Evolutionary conservation across 2,113 vertebrate genomes (phyloP).

Genomic region (Ailuropoda melanoleuca): DNA sequence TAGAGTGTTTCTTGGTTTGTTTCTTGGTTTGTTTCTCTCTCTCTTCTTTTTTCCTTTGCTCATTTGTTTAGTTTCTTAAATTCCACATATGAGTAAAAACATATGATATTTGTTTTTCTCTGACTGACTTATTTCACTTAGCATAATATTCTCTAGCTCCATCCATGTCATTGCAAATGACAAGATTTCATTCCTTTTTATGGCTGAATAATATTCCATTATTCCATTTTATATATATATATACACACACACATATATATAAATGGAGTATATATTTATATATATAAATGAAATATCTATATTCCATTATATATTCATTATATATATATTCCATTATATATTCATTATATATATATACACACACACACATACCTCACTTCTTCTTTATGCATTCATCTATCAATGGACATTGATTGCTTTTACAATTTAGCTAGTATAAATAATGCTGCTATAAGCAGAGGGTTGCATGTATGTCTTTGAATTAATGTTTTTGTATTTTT

Average conservation of each 20-base stretch:
- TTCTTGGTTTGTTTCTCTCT: not conserved
- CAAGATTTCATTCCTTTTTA: not conserved
- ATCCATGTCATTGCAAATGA: not conserved
- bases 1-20: not conserved
- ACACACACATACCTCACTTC: not conserved
- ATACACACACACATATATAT: no score
- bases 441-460: not conserved
- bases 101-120: not conserved
- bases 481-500: not conserved
- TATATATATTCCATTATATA: no score
- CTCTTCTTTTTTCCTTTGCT: not conserved
- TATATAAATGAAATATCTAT: no score
- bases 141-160: not conserved
- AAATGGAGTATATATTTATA: no score
- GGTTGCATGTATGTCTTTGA: not conserved
- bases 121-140: not conserved
- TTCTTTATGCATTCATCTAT: not conserved
- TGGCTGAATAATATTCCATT: not conserved
- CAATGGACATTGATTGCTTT: not conserved
- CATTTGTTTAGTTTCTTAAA: not conserved
- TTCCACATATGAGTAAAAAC: not conserved
- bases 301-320: no score
- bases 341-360: no score
- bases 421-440: not conserved
- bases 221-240: no score